Evolutionary conservation across 2,113 vertebrate genomes (phyloP).

Genomic region (Aphelocoma coerulescens): DNA sequence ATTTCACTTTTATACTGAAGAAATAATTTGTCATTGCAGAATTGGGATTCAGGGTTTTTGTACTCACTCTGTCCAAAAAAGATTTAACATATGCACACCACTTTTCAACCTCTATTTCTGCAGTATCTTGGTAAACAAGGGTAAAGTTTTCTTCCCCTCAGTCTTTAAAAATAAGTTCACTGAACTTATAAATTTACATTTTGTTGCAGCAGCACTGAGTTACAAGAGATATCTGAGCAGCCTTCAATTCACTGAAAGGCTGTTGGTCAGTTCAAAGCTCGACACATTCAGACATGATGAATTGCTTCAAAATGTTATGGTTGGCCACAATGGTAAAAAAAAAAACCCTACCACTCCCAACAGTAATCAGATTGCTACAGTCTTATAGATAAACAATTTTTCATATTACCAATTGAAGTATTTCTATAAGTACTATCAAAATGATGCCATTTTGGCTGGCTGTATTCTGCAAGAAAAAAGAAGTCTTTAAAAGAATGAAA

Average conservation of each 20-base stretch:
- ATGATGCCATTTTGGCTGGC: not conserved
- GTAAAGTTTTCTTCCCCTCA: not conserved
- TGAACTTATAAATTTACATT: not conserved
- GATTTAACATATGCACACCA: not conserved
- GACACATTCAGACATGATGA: fast-evolving
- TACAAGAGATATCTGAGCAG: not conserved
- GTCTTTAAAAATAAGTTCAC: not conserved
- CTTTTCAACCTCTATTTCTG: not conserved
- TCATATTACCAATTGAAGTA: not conserved
- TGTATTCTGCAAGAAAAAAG: not conserved
- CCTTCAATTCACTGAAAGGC: not conserved
- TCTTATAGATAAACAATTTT: not conserved
- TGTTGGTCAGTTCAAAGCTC: not conserved
- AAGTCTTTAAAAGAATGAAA: not conserved
- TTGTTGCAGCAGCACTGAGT: not conserved
- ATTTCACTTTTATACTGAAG: not conserved
- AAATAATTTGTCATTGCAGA: not conserved
- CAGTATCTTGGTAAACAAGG: not conserved
- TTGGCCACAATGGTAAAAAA: not conserved
- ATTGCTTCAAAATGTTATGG: not conserved
- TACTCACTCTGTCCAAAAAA: not conserved
- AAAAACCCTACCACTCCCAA: not conserved
- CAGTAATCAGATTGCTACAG: not conserved
- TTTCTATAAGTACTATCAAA: not conserved
- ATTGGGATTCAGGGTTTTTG: not conserved